Base-by-base conservation (phyloP, 64 coral and sea anemone species). In the Montipora foliosa region DNA sequence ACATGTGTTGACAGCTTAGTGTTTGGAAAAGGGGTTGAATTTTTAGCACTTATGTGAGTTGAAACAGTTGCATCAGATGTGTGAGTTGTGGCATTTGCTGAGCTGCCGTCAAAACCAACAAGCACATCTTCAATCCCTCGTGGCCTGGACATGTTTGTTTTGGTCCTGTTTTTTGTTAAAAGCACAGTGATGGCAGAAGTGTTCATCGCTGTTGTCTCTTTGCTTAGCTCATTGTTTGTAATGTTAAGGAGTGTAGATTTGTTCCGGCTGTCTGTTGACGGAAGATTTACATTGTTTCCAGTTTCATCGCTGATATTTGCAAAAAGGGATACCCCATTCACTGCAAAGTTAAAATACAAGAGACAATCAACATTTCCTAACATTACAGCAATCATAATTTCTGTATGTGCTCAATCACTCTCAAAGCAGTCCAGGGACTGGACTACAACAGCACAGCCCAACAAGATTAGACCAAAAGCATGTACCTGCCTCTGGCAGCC, bases 151-250 rank as follows among this genome's bases (percentile, higher is more conserved):
- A 47, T 10, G 1, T 69, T 37, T 37, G 37, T 37, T 37, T 37
- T 37, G 37, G 37, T 37, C 37, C 37, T 37, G 37, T 37, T 86
- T 22, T 3, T 50, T 49, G 82, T 13, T 86, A 47, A 10, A 6
- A 15, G 55, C 55, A 49, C 47, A 2, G 6, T 14, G 44, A 21
- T 21, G 19, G 3, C 49, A 47, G 46, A 71, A 9, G 44, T 49
- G 47, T 47, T 72, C 0, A 9, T 29, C 0, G 19, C 12, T 86
- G 47, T 49, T 72, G 45, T 2, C 21, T 48, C 61, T 86, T 66
- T 16, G 44, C 4, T 71, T 71, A 86, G 5, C 15, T 70, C 11
- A 48, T 86, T 86, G 82, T 64, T 86, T 86, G 82, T 86, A 71
- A 86, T 6, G 9, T 86, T 86, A 50, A 0, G 17, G 47, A 86